Percentiles rank a stretch among this genome's conserved stretches.
Evolutionary conservation across 2,797 vertebrate genomes (phyloP).

Genomic region (Urocyon cinereoargenteus): DNA sequence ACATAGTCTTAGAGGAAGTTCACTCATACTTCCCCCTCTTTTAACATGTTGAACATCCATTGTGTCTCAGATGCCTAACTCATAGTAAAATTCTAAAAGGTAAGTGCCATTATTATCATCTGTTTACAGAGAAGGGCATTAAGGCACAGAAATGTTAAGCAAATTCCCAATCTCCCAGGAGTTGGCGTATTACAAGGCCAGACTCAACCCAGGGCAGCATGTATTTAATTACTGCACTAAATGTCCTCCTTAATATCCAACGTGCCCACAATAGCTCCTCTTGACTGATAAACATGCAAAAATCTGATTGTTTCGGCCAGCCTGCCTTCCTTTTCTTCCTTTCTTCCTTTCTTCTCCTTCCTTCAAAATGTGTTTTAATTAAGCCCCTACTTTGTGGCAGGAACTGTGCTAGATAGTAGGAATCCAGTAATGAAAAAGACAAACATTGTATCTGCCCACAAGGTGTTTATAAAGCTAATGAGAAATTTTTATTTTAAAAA

Average conservation of each 20-base stretch:
- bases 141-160: background rate
- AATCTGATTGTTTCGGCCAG: background rate
- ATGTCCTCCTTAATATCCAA: background rate
- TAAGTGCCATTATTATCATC: background rate
- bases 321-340: too few species aligned
- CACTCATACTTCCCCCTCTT: background rate
- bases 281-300: background rate
- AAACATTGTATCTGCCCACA: background rate
- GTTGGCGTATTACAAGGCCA: background rate
- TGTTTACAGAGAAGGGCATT: background rate
- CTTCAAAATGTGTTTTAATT: background rate
- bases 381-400: background rate
- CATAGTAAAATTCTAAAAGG: background rate
- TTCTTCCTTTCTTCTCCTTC: background rate
- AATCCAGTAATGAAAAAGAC: background rate
- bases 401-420: background rate
- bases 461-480: background rate
- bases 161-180: background rate
- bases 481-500: background rate
- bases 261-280: background rate
- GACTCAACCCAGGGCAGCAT: background rate
- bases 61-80: background rate
- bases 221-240: background rate
- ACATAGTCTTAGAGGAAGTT: background rate
- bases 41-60: background rate